Evolutionary conservation across 2,113 vertebrate species (phyloP), one percentile per base, ranked within the genome.

Genomic region (Pipa parva): DNA sequence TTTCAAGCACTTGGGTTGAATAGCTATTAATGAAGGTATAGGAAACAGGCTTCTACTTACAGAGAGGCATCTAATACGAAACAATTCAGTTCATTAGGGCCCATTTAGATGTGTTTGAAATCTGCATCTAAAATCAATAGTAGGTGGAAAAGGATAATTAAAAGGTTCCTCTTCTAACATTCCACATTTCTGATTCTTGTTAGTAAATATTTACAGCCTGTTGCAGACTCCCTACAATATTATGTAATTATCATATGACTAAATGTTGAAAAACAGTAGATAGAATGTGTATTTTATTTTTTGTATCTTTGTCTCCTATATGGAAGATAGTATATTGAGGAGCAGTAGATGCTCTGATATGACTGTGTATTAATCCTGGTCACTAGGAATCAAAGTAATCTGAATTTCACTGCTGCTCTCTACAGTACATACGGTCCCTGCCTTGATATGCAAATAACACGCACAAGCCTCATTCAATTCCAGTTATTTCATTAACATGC

Each of bases 31-130:
- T 61, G 66, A 70, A 60, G 65, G 59, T 29, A 24, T 31, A 33
- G 28, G 46, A 59, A 42, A 9, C 20, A 8, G 26, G 18, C 31
- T 46, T 70, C 60, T 48, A 20, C 45, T 37, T n/a, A 15, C 42
- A 52, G 21, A 42, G 18, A 13, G 25, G 57, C 65, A 61, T 58
- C 66, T 70, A 61, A 36, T 26, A 54, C 61, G 52, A 70, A 70
- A 70, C 58, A 61, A 70, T 70, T 61, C 58, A 70, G 48, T 59
- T 70, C 66, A 70, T 70, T 70, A 70, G 58, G 56, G 66, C 48
- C 58, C n/a, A 70, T 70, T 70, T 48, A 70, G 48, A 22, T 69
- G 56, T 60, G 50, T 59, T 69, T 59, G n/a, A 59, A 70, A 70
- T 69, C 57, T 52, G 29, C 57, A 29, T 25, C 48, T 28, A 54